Evolutionary conservation across 2,797 vertebrate genomes (phyloP).

Genomic region (Poecilia gillii): DNA sequence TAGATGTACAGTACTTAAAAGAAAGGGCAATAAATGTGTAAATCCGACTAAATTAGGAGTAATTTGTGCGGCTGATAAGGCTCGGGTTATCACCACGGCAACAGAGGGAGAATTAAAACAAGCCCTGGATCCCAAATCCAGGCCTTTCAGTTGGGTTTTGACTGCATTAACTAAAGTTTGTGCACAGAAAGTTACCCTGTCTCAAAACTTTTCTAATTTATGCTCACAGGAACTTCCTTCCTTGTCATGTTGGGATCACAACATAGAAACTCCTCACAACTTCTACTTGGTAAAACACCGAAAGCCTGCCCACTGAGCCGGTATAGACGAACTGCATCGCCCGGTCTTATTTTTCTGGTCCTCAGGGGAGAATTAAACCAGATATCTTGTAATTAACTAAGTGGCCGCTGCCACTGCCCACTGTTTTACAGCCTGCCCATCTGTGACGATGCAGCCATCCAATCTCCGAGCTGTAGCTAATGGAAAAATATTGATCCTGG

Average conservation of each 20-base stretch:
- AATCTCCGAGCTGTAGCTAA: slow-evolving; percentile 72
- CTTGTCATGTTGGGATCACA: neutral
- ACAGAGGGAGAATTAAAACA: neutral
- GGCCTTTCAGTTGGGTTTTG: neutral
- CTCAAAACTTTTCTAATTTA: neutral
- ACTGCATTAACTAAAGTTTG: neutral
- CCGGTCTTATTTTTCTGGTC: slow-evolving; percentile 12
- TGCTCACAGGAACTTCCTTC: neutral
- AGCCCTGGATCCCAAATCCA: slow-evolving; percentile 2
- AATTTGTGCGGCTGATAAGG: slow-evolving; percentile 18
- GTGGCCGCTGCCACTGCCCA: slow-evolving; percentile 59
- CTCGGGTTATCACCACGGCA: slow-evolving; percentile 15
- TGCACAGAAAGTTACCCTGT: neutral
- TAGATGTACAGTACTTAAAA: slow-evolving; percentile 16
- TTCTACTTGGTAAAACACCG: neutral
- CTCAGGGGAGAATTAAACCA: slow-evolving; percentile 54
- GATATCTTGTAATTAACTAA: slow-evolving; percentile 79
- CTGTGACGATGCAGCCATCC: slow-evolving; percentile 64
- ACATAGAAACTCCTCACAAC: neutral
- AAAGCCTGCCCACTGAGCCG: neutral
- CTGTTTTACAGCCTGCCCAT: slow-evolving; percentile 59
- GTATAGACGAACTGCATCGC: neutral
- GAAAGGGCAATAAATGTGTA: neutral
- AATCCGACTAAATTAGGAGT: slow-evolving; percentile 14
- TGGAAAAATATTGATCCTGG: slow-evolving; percentile 81